phyloP scores from a whole-genome alignment of 2,888 invertebrate genomes.

The Leptopilina myrica region DNA sequence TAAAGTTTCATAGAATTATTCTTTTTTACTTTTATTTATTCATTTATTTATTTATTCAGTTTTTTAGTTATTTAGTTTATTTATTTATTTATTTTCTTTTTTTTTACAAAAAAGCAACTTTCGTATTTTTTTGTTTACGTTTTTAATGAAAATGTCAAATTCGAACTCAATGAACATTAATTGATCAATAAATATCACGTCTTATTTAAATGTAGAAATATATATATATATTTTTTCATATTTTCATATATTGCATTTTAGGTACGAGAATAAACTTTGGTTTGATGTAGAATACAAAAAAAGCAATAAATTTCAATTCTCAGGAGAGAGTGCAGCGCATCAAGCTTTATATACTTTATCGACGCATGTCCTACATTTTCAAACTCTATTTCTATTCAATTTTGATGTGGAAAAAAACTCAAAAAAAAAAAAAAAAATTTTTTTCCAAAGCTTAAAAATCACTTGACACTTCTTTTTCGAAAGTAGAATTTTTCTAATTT shows the following conservation, averaged over 20 bases:
- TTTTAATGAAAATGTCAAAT: too few relatives aligned
- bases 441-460: neutral
- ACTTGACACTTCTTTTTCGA: neutral
- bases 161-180: too few relatives aligned
- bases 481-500: neutral
- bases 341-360: neutral
- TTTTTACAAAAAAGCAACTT: too few relatives aligned
- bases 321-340: constrained; percentile 13
- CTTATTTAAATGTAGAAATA: neutral
- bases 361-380: constrained; percentile 24
- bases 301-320: constrained; percentile 7
- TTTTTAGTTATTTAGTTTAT: too few relatives aligned
- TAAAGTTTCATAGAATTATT: too few relatives aligned
- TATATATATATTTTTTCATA: neutral
- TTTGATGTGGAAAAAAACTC: neutral
- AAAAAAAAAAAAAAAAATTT: neutral
- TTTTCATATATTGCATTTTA: neutral
- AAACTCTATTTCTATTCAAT: constrained; percentile 4
- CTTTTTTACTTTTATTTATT: too few relatives aligned
- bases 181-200: neutral
- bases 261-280: neutral
- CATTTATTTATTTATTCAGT: too few relatives aligned
- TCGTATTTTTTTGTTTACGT: too few relatives aligned
- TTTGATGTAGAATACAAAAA: constrained; percentile 7
- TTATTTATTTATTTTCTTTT: too few relatives aligned